Evolutionary conservation across 2,888 invertebrate species (phyloP).

Genomic region (Chymomyza procnemis): DNA sequence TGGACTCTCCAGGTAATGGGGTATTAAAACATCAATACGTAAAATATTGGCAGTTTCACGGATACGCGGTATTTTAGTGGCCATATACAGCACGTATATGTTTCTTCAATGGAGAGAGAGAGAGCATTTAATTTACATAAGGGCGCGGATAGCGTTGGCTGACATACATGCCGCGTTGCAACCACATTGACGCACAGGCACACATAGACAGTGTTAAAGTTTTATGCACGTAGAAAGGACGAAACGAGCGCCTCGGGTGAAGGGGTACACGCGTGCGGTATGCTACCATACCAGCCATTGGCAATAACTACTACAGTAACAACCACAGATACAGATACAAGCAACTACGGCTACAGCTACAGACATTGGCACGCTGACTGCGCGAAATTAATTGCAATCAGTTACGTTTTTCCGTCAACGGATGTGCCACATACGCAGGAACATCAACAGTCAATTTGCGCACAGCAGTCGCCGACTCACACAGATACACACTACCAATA

Average conservation of each 20-base stretch:
- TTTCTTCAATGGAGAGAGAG: neutral
- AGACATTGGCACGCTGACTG: slow-evolving; percentile 62
- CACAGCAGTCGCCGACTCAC: neutral
- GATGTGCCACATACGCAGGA: slow-evolving; percentile 53
- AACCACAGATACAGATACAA: too few relatives aligned
- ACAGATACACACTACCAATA: too few relatives aligned
- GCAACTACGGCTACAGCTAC: too few relatives aligned
- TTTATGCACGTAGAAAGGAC: slow-evolving; percentile 6
- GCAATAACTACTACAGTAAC: neutral
- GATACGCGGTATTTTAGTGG: neutral
- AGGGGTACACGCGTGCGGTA: too few relatives aligned
- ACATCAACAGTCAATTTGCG: slow-evolving; percentile 53
- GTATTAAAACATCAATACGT: neutral
- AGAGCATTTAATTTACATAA: neutral
- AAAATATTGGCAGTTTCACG: neutral
- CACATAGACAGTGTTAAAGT: neutral
- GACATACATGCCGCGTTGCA: neutral
- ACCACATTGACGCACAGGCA: neutral
- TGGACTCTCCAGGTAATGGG: too few relatives aligned
- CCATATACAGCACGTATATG: neutral
- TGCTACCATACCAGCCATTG: neutral
- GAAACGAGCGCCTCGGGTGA: neutral
- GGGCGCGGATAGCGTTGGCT: neutral
- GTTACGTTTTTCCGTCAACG: slow-evolving; percentile 60
- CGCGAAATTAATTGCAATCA: slow-evolving; percentile 71